A percentile compares a stretch with the other conserved stretches of the same genome.
Evolutionary conservation across 2,797 vertebrate species (phyloP).

Genomic region (Sarcophilus harrisii): DNA sequence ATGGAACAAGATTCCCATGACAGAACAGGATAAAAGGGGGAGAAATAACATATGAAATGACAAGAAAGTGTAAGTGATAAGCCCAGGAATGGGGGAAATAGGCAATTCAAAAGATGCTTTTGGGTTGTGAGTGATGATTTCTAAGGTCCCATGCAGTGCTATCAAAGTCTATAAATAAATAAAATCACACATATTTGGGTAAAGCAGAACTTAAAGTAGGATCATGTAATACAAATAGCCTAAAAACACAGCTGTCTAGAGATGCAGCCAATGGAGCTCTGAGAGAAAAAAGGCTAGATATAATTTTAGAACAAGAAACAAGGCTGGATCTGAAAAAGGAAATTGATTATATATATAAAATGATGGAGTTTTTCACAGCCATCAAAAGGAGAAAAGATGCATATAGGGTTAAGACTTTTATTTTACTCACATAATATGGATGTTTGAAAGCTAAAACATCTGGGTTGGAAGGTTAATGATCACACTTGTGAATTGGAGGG

Average conservation of each 20-base stretch:
- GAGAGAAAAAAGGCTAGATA: not conserved
- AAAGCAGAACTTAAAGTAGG: not conserved
- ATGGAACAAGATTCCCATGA: not conserved
- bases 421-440: not conserved
- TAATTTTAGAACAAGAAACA: constrained; percentile 24
- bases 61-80: not conserved
- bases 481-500: not conserved
- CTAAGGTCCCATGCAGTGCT: not conserved
- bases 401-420: not conserved
- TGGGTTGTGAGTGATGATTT: not conserved
- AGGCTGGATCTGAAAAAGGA: not conserved
- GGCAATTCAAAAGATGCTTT: not conserved
- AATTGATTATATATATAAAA: not conserved
- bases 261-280: not conserved
- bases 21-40: not conserved
- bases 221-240: not conserved
- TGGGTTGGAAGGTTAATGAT: not conserved
- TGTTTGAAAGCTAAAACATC: not conserved
- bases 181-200: not conserved
- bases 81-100: not conserved
- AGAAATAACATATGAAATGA: not conserved
- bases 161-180: not conserved
- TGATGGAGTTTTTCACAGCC: not conserved
- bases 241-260: not conserved
- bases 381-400: not conserved